phyloP scores from a whole-genome alignment of 2,888 invertebrate genomes.

The Leptinotarsa haldemani region DNA sequence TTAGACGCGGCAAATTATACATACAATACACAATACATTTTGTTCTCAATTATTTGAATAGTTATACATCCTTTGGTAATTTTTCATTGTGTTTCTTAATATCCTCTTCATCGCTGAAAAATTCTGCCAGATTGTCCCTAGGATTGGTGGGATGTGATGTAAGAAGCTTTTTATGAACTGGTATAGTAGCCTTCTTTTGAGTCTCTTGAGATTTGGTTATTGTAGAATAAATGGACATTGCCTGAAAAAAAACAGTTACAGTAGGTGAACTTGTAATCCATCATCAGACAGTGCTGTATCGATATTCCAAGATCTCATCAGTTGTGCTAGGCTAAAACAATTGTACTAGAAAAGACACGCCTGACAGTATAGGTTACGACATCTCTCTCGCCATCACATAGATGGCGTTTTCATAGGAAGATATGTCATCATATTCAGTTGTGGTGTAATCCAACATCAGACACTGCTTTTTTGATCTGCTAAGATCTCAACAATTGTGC shows the following conservation, averaged over 20 bases:
- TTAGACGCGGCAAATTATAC: too few relatives aligned
- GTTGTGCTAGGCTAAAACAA: too few relatives aligned
- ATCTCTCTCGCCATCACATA: too few relatives aligned
- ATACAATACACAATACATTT: too few relatives aligned
- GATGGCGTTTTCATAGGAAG: too few relatives aligned
- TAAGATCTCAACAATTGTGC: too few relatives aligned
- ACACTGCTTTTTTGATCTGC: too few relatives aligned
- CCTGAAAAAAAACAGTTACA: slow-evolving; percentile 64
- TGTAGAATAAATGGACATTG: slow-evolving; percentile 73
- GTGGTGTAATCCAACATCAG: background rate
- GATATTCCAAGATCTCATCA: too few relatives aligned
- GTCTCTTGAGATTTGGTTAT: slow-evolving; percentile 63
- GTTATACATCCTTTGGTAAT: slow-evolving; percentile 37
- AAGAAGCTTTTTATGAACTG: slow-evolving; percentile 40
- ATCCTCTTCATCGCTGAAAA: slow-evolving; percentile 65
- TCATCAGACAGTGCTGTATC: too few relatives aligned
- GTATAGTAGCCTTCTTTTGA: slow-evolving; percentile 26
- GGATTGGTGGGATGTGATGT: slow-evolving; percentile 36
- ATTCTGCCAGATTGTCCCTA: slow-evolving; percentile 60
- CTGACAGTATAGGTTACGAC: too few relatives aligned
- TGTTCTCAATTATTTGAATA: background rate
- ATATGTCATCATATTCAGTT: too few relatives aligned
- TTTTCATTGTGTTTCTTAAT: slow-evolving; percentile 52
- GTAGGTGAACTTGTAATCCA: background rate
- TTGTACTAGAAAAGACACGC: too few relatives aligned